Percentiles rank a stretch among this genome's conserved stretches.
Conservation (phyloP, 2,113 vertebrate species). For the Pachyramphus minor region DNA sequence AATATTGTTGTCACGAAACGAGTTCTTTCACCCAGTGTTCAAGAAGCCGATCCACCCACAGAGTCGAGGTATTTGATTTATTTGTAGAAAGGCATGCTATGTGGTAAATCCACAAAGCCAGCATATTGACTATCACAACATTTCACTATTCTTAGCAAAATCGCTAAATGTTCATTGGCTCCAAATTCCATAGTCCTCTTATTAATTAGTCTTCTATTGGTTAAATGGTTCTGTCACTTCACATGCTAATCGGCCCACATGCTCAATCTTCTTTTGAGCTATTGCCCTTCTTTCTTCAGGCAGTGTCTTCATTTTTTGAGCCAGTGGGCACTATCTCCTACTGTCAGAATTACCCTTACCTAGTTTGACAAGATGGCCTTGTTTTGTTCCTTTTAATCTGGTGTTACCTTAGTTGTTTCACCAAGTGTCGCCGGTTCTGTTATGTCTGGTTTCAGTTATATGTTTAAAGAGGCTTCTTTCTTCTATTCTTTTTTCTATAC, state of each 20-base stretch:
- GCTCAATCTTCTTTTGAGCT: not conserved
- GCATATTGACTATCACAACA: not conserved
- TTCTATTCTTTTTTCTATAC: not conserved
- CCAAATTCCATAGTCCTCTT: not conserved
- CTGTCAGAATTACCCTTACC: not conserved
- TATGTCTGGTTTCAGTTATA: not conserved
- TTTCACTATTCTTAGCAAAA: not conserved
- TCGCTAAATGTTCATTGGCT: not conserved
- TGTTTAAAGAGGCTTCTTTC: not conserved
- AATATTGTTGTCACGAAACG: accelerated
- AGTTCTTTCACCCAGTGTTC: not conserved
- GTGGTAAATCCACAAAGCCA: not conserved
- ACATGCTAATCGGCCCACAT: not conserved
- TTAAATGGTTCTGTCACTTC: not conserved
- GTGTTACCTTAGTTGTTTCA: not conserved
- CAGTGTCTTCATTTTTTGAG: not conserved
- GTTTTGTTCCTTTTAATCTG: not conserved
- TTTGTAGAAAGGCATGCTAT: not conserved
- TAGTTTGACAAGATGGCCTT: not conserved
- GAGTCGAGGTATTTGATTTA: not conserved
- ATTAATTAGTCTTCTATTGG: not conserved
- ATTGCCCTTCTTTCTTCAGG: not conserved
- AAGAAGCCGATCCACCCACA: not conserved
- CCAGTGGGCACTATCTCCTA: not conserved
- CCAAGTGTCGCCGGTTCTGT: not conserved